Conservation (phyloP, 2,113 vertebrate species). For the Rhombomys opimus region DNA sequence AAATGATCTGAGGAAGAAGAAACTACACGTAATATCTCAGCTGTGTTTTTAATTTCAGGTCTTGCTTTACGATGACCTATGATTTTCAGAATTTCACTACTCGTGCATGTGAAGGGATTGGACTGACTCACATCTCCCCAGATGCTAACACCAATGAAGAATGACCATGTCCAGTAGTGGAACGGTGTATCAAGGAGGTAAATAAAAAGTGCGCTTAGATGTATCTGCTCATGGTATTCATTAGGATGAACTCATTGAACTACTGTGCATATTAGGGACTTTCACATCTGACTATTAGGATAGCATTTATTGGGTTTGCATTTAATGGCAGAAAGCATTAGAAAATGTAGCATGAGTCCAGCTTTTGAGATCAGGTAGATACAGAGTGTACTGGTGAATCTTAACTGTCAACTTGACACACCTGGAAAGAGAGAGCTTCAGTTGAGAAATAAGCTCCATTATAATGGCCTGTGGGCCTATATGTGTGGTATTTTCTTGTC, state of each 20-base stretch:
- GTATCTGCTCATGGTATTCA: not conserved
- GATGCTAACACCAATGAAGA: not conserved
- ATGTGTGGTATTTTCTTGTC: not conserved
- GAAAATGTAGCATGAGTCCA: not conserved
- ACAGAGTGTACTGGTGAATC: not conserved
- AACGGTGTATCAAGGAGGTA: not conserved
- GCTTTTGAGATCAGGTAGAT: not conserved
- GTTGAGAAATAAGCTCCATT: not conserved
- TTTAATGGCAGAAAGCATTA: not conserved
- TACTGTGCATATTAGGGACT: not conserved
- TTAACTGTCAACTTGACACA: too few relatives aligned
- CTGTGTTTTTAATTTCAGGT: not conserved
- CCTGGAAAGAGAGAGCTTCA: too few relatives aligned
- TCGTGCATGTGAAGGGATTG: not conserved
- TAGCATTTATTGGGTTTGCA: not conserved
- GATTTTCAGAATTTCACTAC: constrained; percentile 13
- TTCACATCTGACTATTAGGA: not conserved
- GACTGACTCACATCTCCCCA: not conserved
- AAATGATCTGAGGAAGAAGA: not conserved
- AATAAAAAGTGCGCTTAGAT: not conserved
- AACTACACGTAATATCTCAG: not conserved
- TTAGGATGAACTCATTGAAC: not conserved
- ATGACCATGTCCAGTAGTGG: not conserved
- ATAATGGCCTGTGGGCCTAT: not conserved
- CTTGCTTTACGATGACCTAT: not conserved